These are phyloP conservation scores for Phanerotoma sp. DNA, from an alignment of 2,888 invertebrate species.

Conservation along the genomic window DNA sequence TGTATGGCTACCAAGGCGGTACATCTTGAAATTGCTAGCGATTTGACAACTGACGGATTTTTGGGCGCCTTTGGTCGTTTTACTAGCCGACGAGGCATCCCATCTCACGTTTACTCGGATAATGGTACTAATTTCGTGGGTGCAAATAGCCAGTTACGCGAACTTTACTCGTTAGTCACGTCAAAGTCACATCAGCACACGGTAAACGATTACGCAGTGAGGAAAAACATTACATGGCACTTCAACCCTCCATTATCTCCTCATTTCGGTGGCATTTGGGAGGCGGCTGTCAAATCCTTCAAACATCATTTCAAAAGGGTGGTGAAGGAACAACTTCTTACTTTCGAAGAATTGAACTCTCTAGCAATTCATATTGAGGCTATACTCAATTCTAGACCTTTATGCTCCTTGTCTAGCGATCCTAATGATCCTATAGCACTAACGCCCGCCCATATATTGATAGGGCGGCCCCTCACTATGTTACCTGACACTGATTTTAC, in stretches of 20 bases:
- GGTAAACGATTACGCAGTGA: constrained; percentile 7
- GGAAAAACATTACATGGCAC: no score
- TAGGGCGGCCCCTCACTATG: no score
- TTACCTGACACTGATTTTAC: constrained; percentile 30
- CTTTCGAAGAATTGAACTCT: constrained; percentile 24
- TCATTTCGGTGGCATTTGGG: constrained; percentile 30
- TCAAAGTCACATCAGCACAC: constrained; percentile 10
- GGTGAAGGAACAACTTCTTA: constrained; percentile 5
- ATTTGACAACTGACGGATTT: constrained; percentile 26
- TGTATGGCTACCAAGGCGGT: constrained; percentile 26
- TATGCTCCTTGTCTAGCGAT: constrained; percentile 23
- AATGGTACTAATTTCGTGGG: constrained; percentile 31
- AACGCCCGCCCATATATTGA: constrained; percentile 40
- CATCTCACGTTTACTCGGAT: constrained; percentile 19
- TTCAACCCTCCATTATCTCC: constrained; percentile 25
- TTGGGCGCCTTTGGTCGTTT: constrained; percentile 25
- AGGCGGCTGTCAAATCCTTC: constrained; percentile 27
- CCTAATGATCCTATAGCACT: constrained; percentile 28
- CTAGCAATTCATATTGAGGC: constrained; percentile 25
- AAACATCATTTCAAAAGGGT: constrained; percentile 28
- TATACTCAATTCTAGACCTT: constrained; percentile 24
- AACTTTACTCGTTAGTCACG: constrained; percentile 17
- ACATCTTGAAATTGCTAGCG: constrained; percentile 23
- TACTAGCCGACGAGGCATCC: constrained; percentile 17
- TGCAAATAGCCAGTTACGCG: constrained; percentile 24